Evolutionary conservation across 2,888 invertebrate species (phyloP).

Genomic region (Nymphalis c-album): DNA sequence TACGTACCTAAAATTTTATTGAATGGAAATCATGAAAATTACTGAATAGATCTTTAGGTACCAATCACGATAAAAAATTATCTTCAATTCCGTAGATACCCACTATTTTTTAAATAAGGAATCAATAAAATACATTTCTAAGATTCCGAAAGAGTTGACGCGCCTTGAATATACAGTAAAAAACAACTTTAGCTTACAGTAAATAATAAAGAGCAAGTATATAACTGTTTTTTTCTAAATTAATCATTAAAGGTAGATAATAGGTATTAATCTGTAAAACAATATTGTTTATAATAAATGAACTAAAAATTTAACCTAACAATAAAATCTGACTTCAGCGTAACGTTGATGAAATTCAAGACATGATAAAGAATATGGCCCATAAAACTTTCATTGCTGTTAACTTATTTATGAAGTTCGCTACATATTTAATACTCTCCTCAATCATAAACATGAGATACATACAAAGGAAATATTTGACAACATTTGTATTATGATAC

Average conservation of each 20-base stretch:
- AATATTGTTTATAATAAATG: conserved; percentile 18
- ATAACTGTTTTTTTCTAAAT: neutral
- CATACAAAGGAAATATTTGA: conserved; percentile 29
- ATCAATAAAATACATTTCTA: too few relatives aligned
- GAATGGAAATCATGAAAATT: too few relatives aligned
- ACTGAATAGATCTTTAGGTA: too few relatives aligned
- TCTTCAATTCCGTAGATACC: too few relatives aligned
- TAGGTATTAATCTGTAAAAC: neutral
- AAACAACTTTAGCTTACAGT: too few relatives aligned
- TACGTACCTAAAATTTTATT: too few relatives aligned
- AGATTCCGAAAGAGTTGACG: too few relatives aligned
- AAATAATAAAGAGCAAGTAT: too few relatives aligned
- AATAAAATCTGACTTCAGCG: conserved; percentile 65
- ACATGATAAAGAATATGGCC: conserved; percentile 76
- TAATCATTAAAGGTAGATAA: too few relatives aligned
- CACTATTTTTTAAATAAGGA: too few relatives aligned
- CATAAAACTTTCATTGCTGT: conserved; percentile 77
- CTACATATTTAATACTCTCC: conserved; percentile 70
- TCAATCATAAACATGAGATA: conserved; percentile 46
- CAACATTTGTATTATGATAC: conserved; percentile 4
- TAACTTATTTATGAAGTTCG: conserved; percentile 76
- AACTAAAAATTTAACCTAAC: conserved; percentile 41
- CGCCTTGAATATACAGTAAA: too few relatives aligned
- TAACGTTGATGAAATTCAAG: conserved; percentile 74
- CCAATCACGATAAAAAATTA: too few relatives aligned